Evolutionary conservation across 1,140 invertebrate species (phyloP), one percentile per base, ranked within the genome.

Genomic region (Rhagoletis pomonella): DNA sequence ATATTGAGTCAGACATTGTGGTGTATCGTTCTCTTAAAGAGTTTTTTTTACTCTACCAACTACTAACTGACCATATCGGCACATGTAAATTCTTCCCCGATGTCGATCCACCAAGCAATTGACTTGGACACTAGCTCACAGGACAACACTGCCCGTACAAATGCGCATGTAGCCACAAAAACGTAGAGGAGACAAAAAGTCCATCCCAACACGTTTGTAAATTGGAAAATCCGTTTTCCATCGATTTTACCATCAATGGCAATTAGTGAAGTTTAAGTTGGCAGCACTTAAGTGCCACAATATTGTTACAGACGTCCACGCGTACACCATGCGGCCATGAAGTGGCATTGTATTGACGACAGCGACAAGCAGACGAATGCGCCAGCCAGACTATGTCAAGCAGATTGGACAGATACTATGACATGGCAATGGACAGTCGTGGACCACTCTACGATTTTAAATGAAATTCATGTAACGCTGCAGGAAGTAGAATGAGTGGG

Each of bases 211-310:
- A 29, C 4, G 17, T 19, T 81, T 81, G 44, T 44, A 73, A 73
- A 73, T 73, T 73, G 73, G n/a, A 81, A 50, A 81, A 81, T 81
- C 73, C 19, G 5, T 85, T 85, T 60, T 59, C 9, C 84, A 85
- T 85, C 58, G 81, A 85, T 85, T 62, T 85, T 85, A 5, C 58
- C 84, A 60, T 85, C 58, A 85, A 85, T 60, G 84, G 84, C 84
- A 85, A 85, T 85, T 85, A 85, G 84, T 85, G 84, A 44, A 42
- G 58, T 85, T 39, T 62, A 85, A 85, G 14, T 85, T 73, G 81
- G 10, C 58, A 14, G 58, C 84, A 85, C 50, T 62, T 85, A 62
- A 85, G 44, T 19, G 73, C 44, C 44, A 77, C 69, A 50, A 77
- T 44, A 73, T 55, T 55, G 50, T 55, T 29, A 77, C 10, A 44